These are phyloP conservation scores for Ooceraea biroi DNA, from an alignment of 1,140 invertebrate species.

Conservation along the genomic window DNA sequence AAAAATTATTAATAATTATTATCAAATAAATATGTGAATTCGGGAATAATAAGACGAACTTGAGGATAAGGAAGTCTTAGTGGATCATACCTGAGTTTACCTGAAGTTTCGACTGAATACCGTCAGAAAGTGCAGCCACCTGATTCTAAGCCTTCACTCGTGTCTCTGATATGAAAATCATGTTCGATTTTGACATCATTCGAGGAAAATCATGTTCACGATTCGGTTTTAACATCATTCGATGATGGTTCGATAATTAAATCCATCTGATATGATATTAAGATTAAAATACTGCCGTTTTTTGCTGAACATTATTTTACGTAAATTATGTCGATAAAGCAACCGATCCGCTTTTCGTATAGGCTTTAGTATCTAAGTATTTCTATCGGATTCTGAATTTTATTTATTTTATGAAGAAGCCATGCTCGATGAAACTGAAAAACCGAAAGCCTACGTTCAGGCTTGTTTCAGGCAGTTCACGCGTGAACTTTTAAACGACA, in stretches of 20 bases:
- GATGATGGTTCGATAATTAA: too few relatives aligned
- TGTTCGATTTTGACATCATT: background rate
- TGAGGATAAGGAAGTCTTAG: background rate
- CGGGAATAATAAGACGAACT: background rate
- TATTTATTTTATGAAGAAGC: background rate
- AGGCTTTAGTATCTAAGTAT: background rate
- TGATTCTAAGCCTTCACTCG: slow-evolving; percentile 3
- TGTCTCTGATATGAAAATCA: background rate
- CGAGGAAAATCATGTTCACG: slow-evolving; percentile 13
- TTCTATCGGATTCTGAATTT: slow-evolving; percentile 1
- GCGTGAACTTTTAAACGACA: background rate
- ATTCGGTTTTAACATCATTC: too few relatives aligned
- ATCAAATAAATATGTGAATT: background rate
- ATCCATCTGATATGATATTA: too few relatives aligned
- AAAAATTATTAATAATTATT: background rate
- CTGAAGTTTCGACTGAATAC: slow-evolving; percentile 23
- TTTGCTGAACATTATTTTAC: too few relatives aligned
- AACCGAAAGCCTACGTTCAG: background rate
- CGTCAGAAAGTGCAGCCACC: background rate
- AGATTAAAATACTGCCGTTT: too few relatives aligned
- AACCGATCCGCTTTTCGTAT: background rate
- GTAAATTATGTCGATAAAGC: background rate
- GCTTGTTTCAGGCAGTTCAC: too few relatives aligned
- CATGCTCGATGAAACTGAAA: background rate
- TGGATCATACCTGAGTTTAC: background rate